Evolutionary conservation across 2,888 invertebrate species (phyloP).

Genomic region (Dioctria rufipes): DNA sequence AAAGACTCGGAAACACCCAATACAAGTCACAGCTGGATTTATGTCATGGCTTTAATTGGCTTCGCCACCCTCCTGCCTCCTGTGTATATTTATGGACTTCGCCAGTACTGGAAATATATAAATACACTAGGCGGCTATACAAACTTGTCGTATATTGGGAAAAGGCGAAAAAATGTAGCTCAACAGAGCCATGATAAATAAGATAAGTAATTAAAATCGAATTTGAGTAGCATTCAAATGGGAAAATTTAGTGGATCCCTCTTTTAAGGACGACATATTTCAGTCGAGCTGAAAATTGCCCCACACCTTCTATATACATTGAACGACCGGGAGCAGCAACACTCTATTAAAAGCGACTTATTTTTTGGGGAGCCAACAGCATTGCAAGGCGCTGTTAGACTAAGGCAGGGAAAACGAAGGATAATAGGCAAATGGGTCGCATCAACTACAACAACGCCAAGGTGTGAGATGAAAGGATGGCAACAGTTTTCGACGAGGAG

Average conservation of each 20-base stretch:
- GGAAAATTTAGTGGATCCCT: slow-evolving; percentile 53
- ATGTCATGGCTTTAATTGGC: slow-evolving; percentile 72
- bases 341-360: slow-evolving; percentile 57
- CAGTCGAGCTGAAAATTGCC: slow-evolving; percentile 6
- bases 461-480: slow-evolving; percentile 48
- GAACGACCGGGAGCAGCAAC: slow-evolving; percentile 4
- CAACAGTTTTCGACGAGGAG: slow-evolving; percentile 43
- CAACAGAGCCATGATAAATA: slow-evolving; percentile 56
- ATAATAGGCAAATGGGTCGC: slow-evolving; percentile 41
- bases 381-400: background rate
- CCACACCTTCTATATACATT: slow-evolving; percentile 3
- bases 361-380: slow-evolving; percentile 41
- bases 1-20: slow-evolving; percentile 69
- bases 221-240: slow-evolving; percentile 59
- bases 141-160: slow-evolving; percentile 39
- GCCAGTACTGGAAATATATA: slow-evolving; percentile 42
- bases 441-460: slow-evolving; percentile 16
- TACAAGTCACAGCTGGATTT: slow-evolving; percentile 71
- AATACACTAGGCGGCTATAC: slow-evolving; percentile 46
- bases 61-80: slow-evolving; percentile 63
- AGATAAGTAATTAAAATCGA: slow-evolving; percentile 60
- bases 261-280: slow-evolving; percentile 23
- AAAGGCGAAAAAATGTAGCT: slow-evolving; percentile 46
- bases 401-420: background rate
- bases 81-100: slow-evolving; percentile 29